These are phyloP conservation scores for Pogonomyrmex barbatus DNA, from an alignment of 1,140 invertebrate species.

Conservation along the genomic window DNA sequence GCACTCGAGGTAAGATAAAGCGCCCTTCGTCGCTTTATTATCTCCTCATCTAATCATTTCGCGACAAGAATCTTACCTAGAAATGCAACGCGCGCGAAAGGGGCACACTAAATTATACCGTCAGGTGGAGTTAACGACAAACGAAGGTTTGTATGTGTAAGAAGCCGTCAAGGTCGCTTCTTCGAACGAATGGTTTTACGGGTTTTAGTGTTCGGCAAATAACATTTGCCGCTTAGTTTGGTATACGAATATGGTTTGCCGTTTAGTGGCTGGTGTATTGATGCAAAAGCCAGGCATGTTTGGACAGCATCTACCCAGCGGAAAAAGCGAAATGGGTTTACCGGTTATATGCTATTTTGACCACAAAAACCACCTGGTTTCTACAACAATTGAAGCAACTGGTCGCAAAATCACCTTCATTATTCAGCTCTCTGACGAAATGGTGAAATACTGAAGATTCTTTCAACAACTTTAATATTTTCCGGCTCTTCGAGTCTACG, in stretches of 20 bases:
- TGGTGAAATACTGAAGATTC: not conserved
- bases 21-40: conserved; percentile 21
- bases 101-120: conserved; percentile 23
- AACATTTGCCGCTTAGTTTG: conserved; percentile 54
- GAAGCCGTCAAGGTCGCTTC: conserved; percentile 38
- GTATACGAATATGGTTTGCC: conserved; percentile 50
- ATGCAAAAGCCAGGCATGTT: conserved; percentile 52
- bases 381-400: conserved; percentile 52
- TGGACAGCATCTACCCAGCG: conserved; percentile 49
- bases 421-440: conserved; percentile 31
- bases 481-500: not conserved
- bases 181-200: conserved; percentile 33
- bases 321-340: conserved; percentile 61
- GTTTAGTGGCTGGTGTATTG: conserved; percentile 46
- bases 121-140: not conserved
- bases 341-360: conserved; percentile 53
- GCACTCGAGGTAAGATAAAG: not conserved
- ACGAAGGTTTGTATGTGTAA: conserved; percentile 13
- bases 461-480: not conserved
- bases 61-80: conserved; percentile 33
- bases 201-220: conserved; percentile 48
- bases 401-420: conserved; percentile 40
- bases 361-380: conserved; percentile 54
- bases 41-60: not conserved
- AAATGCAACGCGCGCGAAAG: not conserved